A percentile compares a stretch with the other conserved stretches of the same genome.
phyloP scores from a whole-genome alignment of 2,797 vertebrate genomes.

The Rhinatrema bivittatum region DNA sequence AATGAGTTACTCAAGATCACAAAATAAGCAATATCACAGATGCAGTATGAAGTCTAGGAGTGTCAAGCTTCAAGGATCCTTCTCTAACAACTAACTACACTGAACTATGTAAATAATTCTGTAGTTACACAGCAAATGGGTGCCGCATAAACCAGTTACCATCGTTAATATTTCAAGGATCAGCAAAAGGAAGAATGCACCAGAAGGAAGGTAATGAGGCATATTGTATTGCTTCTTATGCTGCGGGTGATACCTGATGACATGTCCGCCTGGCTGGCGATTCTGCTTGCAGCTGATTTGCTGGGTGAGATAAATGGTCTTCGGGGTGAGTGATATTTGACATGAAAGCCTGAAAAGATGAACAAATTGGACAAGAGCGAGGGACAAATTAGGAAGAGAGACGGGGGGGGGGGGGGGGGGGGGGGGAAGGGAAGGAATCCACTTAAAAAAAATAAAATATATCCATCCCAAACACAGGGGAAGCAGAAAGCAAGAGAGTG shows the following conservation, averaged over 20 bases:
- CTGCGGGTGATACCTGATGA: constrained; percentile 71
- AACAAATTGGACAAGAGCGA: background rate
- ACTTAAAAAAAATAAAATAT: background rate
- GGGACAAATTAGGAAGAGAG: background rate
- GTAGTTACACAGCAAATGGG: too few species aligned
- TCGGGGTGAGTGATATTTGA: constrained; percentile 47
- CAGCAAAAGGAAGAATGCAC: too few species aligned
- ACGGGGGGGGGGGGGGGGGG: background rate
- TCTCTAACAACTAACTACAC: too few species aligned
- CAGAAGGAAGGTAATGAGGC: too few species aligned
- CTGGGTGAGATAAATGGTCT: constrained; percentile 47
- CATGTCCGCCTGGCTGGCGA: constrained; percentile 44
- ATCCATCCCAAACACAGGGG: background rate
- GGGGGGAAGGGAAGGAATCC: background rate
- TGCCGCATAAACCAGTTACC: too few species aligned
- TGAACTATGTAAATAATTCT: too few species aligned
- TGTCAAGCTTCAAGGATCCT: too few species aligned
- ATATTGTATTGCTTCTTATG: too few species aligned
- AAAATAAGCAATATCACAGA: too few species aligned
- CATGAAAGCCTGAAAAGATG: constrained; percentile 61
- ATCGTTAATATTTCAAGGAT: too few species aligned
- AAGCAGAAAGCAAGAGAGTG: background rate
- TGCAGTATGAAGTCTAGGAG: too few species aligned
- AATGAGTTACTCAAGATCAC: too few species aligned
- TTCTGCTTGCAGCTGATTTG: constrained; percentile 53